A percentile compares a stretch with the other conserved stretches of the same genome.
These are phyloP conservation scores for Cephus runcator DNA, from an alignment of 2,888 invertebrate genomes.

Conservation along the genomic window DNA sequence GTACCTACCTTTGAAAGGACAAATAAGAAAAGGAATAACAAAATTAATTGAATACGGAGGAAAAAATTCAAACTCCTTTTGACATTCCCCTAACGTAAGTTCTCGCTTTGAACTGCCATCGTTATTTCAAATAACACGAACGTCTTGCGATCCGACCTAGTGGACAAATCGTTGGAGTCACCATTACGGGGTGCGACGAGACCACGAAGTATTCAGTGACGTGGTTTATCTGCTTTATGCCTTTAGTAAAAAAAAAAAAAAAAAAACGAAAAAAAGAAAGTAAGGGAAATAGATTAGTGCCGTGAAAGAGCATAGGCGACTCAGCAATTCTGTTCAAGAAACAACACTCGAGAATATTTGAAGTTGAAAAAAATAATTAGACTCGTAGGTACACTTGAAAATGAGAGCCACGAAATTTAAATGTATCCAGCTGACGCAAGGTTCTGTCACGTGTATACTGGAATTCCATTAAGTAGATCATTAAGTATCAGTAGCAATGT, in stretches of 20 bases:
- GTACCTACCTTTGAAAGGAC: not conserved
- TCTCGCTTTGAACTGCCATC: constrained; percentile 23
- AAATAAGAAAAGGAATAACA: not conserved
- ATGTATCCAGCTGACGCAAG: not conserved
- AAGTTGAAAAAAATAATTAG: not conserved
- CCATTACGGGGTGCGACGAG: constrained; percentile 9
- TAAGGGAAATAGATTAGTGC: not conserved
- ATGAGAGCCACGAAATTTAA: not conserved
- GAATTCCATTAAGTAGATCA: not conserved
- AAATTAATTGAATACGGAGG: not conserved
- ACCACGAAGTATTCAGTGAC: not conserved
- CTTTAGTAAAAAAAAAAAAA: not conserved
- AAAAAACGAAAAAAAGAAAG: not conserved
- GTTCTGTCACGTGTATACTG: not conserved
- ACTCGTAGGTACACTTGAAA: not conserved
- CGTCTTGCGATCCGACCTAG: constrained; percentile 15
- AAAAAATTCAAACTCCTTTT: not conserved
- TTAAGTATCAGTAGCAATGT: not conserved
- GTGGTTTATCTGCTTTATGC: not conserved
- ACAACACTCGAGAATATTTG: not conserved
- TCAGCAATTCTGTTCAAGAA: not conserved
- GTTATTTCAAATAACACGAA: constrained; percentile 42
- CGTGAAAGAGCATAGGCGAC: not conserved
- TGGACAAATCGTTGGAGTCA: constrained; percentile 23
- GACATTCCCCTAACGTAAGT: not conserved